Evolutionary conservation across 2,113 vertebrate genomes (phyloP), one percentile per base, ranked within the genome.

Genomic region (Scomber scombrus): DNA sequence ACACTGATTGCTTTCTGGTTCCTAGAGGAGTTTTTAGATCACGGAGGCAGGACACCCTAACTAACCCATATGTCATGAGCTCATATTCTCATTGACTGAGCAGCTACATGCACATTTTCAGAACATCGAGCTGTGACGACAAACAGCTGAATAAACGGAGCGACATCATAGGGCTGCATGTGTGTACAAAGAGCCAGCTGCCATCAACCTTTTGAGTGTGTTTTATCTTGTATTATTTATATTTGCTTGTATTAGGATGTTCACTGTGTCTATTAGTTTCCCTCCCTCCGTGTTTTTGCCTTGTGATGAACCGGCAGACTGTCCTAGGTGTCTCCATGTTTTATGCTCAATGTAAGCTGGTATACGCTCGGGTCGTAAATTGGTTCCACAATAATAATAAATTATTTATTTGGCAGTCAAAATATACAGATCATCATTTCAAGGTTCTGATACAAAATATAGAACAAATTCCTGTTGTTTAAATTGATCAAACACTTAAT

Each of bases 401-500:
- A 80, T 52, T 4, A 64, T 85, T 68, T 26, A 81, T 54, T 65
- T 46, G 70, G 50, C 9, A 3, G 45, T 54, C 14, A 66, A 21
- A 54, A 51, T 14, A 43, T 3, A 71, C 13, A 4, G 5, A 50
- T 47, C 18, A 23, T 74, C 8, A 65, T 78, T 71, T 69, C 57
- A 46, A 68, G 45, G 10, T 34, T 52, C 5, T n/a, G 18, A 63
- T 52, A 5, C 31, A 77, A 77, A 68, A 46, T 56, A 23, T 23
- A 51, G 78, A 75, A 31, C 13, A 71, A 74, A 21, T 50, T 56
- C 11, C 13, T 2, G 0, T 62, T 78, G 81, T 61, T 68, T 26
- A 12, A 76, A 75, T 45, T 51, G 57, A 85, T 90, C 73, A 75
- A 78, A 78, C 29, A 26, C 47, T 31, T 23, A 2, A 43, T 58